Evolutionary conservation across 2,888 invertebrate genomes (phyloP).

Genomic region (Acanthacorydalis orientalis): DNA sequence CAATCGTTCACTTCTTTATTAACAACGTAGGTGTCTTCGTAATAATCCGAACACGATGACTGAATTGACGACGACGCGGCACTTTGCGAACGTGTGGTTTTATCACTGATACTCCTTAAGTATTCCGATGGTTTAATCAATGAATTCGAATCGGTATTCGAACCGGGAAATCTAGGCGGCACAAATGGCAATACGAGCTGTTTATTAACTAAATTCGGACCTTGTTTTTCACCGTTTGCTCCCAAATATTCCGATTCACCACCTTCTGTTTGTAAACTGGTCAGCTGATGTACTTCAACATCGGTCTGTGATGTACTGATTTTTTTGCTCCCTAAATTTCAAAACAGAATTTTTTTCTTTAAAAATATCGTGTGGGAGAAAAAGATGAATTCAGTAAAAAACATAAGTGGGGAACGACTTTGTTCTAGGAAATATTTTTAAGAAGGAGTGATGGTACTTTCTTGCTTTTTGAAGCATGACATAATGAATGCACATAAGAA

Average conservation of each 20-base stretch:
- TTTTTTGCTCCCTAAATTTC: conserved; percentile 11
- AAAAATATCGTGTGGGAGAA: too few species aligned
- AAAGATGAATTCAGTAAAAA: too few species aligned
- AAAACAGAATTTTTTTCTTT: conserved; percentile 13
- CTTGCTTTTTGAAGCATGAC: too few species aligned
- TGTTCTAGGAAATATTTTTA: too few species aligned
- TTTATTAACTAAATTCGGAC: conserved; percentile 57
- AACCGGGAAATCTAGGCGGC: conserved; percentile 70
- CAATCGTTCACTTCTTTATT: neutral
- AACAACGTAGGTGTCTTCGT: conserved; percentile 18
- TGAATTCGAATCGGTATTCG: conserved; percentile 49
- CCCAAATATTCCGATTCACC: conserved; percentile 26
- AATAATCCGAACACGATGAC: conserved; percentile 14
- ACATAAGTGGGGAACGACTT: too few species aligned
- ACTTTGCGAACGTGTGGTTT: conserved; percentile 32
- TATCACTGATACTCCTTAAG: conserved; percentile 61
- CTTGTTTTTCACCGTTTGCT: conserved; percentile 31
- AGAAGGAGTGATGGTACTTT: too few species aligned
- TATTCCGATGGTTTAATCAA: conserved; percentile 89
- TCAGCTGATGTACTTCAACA: conserved; percentile 19
- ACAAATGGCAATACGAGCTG: conserved; percentile 78
- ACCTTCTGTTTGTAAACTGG: conserved; percentile 18
- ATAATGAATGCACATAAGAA: too few species aligned
- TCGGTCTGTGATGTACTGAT: conserved; percentile 23
- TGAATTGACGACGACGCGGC: conserved; percentile 23